phyloP scores from a whole-genome alignment of 2,888 invertebrate species.

The Pyrgus malvae region DNA sequence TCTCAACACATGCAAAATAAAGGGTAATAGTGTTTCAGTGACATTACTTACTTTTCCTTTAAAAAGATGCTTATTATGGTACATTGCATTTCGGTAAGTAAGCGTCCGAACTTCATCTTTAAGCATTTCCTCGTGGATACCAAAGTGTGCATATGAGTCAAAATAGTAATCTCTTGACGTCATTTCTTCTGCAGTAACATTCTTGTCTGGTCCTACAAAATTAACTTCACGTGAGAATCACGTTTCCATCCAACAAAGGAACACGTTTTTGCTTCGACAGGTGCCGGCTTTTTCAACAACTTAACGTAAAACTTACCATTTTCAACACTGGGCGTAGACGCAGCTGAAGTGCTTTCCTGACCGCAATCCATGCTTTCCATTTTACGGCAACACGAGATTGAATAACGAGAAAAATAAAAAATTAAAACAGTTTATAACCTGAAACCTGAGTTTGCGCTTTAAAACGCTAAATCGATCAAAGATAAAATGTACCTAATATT shows the following conservation, averaged over 20 bases:
- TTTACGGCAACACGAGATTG: slow-evolving; percentile 44
- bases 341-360: slow-evolving; percentile 68
- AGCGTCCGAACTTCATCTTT: slow-evolving; percentile 99
- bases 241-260: slow-evolving; percentile 43
- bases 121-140: slow-evolving; percentile 99
- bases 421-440: slow-evolving; percentile 61
- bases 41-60: slow-evolving; percentile 85
- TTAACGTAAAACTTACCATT: slow-evolving; percentile 61
- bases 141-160: slow-evolving; percentile 99
- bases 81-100: slow-evolving; percentile 99
- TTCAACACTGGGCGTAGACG: slow-evolving; percentile 66
- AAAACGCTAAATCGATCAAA: slow-evolving; percentile 67
- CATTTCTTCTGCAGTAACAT: slow-evolving; percentile 95
- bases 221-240: slow-evolving; percentile 29
- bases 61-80: slow-evolving; percentile 99
- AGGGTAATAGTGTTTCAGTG: neutral
- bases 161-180: slow-evolving; percentile 99
- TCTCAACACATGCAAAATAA: too few species aligned
- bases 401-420: slow-evolving; percentile 43
- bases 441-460: slow-evolving; percentile 43
- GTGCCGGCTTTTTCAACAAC: slow-evolving; percentile 43
- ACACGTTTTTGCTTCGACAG: slow-evolving; percentile 63
- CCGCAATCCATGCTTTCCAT: slow-evolving; percentile 81
- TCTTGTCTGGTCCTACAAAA: slow-evolving; percentile 68
- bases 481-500: slow-evolving; percentile 21